Evolutionary conservation across 2,797 vertebrate genomes (phyloP).

Genomic region (Periophthalmus magnuspinnatus): DNA sequence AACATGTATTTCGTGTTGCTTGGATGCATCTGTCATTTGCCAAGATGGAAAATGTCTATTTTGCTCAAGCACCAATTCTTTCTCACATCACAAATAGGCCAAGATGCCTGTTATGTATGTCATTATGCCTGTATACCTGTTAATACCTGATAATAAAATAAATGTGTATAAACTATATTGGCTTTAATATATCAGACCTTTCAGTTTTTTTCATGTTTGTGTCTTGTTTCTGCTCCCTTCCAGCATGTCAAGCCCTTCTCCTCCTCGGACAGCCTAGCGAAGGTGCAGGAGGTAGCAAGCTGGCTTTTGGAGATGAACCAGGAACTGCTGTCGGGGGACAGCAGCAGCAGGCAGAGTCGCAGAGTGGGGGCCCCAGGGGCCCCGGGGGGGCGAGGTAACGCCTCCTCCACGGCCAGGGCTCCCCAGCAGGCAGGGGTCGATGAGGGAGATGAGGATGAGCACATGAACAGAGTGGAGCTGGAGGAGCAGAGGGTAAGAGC

Average conservation of each 20-base stretch:
- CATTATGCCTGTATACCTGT: no score
- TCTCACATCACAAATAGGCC: neutral
- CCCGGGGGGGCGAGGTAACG: constrained; percentile 91
- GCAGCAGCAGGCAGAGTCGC: constrained; percentile 95
- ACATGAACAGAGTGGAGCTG: constrained; percentile 82
- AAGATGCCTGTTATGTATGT: neutral
- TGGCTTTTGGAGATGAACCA: constrained; percentile 99
- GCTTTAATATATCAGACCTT: no score
- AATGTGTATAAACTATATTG: no score
- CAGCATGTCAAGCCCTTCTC: constrained; percentile 98
- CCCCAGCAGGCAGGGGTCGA: constrained; percentile 88
- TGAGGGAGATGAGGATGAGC: constrained; percentile 85
- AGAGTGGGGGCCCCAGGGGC: constrained; percentile 89
- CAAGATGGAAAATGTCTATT: constrained; percentile 13
- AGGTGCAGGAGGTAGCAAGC: constrained; percentile 99
- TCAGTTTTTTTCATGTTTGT: neutral
- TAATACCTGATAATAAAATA: no score
- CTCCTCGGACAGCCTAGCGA: constrained; percentile 99
- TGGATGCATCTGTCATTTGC: neutral
- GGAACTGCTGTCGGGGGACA: constrained; percentile 99
- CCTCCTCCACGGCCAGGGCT: constrained; percentile 93
- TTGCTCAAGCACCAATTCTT: neutral
- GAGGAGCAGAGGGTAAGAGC: constrained; percentile 72
- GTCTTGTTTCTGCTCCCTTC: constrained; percentile 35
- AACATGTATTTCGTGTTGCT: neutral